These are phyloP conservation scores for Exephanes ischioxanthus DNA, from an alignment of 2,888 invertebrate genomes.

Conservation along the genomic window DNA sequence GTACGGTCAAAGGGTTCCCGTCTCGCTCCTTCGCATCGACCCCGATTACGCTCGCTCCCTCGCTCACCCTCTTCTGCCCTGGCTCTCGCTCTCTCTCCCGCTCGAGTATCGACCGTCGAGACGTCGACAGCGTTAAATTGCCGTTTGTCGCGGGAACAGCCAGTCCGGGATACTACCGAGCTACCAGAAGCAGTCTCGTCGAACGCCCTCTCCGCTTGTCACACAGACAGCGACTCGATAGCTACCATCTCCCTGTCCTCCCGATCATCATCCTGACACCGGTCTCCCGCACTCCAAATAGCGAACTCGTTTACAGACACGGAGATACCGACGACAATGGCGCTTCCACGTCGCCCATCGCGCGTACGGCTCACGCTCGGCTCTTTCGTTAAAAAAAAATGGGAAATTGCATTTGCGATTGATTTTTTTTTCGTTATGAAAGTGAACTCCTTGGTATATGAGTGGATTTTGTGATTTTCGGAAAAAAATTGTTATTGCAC, in stretches of 20 bases:
- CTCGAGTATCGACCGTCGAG: constrained; percentile 68
- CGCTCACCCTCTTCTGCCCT: constrained; percentile 47
- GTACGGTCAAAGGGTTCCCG: constrained; percentile 74
- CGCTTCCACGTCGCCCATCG: neutral
- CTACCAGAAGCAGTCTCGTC: constrained; percentile 10
- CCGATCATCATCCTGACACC: constrained; percentile 57
- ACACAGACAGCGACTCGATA: constrained; percentile 38
- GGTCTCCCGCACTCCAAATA: constrained; percentile 13
- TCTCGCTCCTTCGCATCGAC: constrained; percentile 51
- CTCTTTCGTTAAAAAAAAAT: neutral
- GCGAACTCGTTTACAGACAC: constrained; percentile 26
- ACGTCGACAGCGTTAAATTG: constrained; percentile 78
- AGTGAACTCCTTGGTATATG: too few species aligned
- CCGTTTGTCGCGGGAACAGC: constrained; percentile 77
- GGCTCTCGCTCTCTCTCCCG: constrained; percentile 9
- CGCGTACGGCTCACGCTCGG: neutral
- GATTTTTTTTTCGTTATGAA: neutral
- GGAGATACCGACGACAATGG: constrained; percentile 23
- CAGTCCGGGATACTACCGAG: constrained; percentile 26
- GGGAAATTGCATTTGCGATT: neutral
- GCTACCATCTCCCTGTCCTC: constrained; percentile 39
- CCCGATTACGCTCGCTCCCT: constrained; percentile 54
- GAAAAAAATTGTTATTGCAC: too few species aligned
- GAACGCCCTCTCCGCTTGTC: constrained; percentile 55
- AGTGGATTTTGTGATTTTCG: too few species aligned